These are phyloP conservation scores for Pavo muticus DNA, from an alignment of 2,113 vertebrate species.

Conservation along the genomic window DNA sequence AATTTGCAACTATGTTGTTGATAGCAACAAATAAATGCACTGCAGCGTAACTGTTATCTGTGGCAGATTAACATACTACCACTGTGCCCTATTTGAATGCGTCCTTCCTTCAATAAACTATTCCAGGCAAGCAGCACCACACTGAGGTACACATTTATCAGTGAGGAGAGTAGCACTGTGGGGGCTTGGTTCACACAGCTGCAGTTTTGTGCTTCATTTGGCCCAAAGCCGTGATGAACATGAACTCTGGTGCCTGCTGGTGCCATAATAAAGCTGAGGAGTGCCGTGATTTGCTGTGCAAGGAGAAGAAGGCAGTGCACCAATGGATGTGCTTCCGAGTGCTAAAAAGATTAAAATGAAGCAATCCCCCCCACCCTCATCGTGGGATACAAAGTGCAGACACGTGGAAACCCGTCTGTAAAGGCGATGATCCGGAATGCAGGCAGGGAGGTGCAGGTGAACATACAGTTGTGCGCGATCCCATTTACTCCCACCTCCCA, in stretches of 20 bases:
- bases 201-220: conserved; percentile 70
- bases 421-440: conserved; percentile 22
- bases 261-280: conserved; percentile 19
- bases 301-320: conserved; percentile 35
- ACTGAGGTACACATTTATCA: conserved; percentile 58
- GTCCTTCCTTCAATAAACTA: conserved; percentile 55
- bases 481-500: conserved; percentile 11
- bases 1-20: conserved; percentile 49
- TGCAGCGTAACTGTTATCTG: conserved; percentile 69
- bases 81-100: conserved; percentile 62
- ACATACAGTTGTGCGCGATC: neutral
- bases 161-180: conserved; percentile 51
- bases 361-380: neutral
- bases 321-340: neutral
- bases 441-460: conserved; percentile 26
- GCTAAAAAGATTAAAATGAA: neutral
- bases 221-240: conserved; percentile 51
- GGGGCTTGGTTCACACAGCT: conserved; percentile 64
- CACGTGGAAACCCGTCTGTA: neutral
- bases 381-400: neutral
- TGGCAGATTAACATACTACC: conserved; percentile 69
- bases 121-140: conserved; percentile 59
- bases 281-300: conserved; percentile 32
- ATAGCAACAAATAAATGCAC: conserved; percentile 65
- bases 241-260: conserved; percentile 40